Evolutionary conservation across 53 echinoderm and acorn worm genomes (phyloP).

Genomic region (Crossaster papposus): DNA sequence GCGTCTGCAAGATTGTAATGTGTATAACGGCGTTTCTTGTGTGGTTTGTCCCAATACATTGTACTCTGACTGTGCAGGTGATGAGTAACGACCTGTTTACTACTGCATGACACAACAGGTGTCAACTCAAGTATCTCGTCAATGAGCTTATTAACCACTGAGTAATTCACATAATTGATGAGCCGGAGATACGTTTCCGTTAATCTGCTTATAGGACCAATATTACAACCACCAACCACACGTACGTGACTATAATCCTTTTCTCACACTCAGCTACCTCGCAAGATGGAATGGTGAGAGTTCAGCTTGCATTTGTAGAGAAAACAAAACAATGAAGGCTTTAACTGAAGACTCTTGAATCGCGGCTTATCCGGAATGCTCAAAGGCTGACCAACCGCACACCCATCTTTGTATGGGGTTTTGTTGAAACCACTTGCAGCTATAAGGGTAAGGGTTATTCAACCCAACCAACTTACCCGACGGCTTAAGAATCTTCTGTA

Average conservation of each 20-base stretch:
- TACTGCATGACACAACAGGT: constrained; percentile 17
- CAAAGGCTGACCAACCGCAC: constrained; percentile 14
- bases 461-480: constrained; percentile 1
- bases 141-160: constrained; percentile 30
- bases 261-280: too few species aligned
- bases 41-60: not conserved
- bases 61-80: too few species aligned
- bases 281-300: not conserved
- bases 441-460: constrained; percentile 15
- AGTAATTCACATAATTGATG: constrained; percentile 36
- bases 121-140: constrained; percentile 4
- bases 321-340: constrained; percentile 17
- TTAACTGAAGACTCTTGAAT: not conserved
- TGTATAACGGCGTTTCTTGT: too few species aligned
- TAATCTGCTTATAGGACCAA: not conserved
- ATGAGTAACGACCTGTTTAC: constrained; percentile 23
- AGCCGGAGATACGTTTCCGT: constrained; percentile 13
- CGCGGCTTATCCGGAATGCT: constrained; percentile 10
- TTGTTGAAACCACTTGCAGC: constrained; percentile 25
- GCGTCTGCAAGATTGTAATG: too few species aligned
- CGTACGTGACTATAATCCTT: too few species aligned
- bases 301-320: not conserved
- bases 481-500: not conserved
- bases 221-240: not conserved
- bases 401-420: constrained; percentile 37